Conservation (phyloP, 2,113 vertebrate genomes). For the Neolamprologus variostigma region DNA sequence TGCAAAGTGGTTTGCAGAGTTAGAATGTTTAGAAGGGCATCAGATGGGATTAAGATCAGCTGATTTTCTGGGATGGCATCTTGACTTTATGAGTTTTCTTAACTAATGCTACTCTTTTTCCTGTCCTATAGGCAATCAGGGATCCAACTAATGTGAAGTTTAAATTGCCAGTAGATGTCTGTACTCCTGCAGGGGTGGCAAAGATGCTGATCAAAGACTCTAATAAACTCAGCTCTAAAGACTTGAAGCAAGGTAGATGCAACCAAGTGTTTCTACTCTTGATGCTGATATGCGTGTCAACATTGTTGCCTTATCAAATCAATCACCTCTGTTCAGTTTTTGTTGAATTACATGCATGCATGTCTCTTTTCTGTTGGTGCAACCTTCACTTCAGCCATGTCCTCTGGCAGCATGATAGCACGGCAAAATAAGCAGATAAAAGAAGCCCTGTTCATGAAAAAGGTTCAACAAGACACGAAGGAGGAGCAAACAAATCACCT, state of each 20-base stretch:
- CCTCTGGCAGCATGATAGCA: slow-evolving; percentile 32
- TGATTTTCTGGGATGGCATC: neutral
- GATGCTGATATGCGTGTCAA: neutral
- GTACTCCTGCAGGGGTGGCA: slow-evolving; percentile 78
- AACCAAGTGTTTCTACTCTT: neutral
- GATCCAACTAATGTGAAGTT: slow-evolving; percentile 57
- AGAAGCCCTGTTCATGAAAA: slow-evolving; percentile 78
- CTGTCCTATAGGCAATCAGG: neutral
- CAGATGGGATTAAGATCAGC: neutral
- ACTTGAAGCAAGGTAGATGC: slow-evolving; percentile 76
- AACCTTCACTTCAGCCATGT: slow-evolving; percentile 24
- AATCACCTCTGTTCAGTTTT: neutral
- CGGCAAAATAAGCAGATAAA: slow-evolving; percentile 74
- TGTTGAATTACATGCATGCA: neutral
- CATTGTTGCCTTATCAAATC: neutral
- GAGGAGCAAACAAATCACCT: slow-evolving; percentile 75
- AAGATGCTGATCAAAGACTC: slow-evolving; percentile 81
- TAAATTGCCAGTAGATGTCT: slow-evolving; percentile 65
- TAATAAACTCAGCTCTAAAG: slow-evolving; percentile 75
- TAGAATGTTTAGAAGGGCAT: neutral
- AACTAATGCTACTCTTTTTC: neutral
- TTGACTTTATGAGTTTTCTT: neutral
- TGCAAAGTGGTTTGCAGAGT: neutral
- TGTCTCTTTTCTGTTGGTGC: neutral
- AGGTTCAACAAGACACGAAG: slow-evolving; percentile 66